Percentiles rank a stretch among this genome's conserved stretches.
Evolutionary conservation across 2,888 invertebrate species (phyloP).

Genomic region (Drosophila dives): DNA sequence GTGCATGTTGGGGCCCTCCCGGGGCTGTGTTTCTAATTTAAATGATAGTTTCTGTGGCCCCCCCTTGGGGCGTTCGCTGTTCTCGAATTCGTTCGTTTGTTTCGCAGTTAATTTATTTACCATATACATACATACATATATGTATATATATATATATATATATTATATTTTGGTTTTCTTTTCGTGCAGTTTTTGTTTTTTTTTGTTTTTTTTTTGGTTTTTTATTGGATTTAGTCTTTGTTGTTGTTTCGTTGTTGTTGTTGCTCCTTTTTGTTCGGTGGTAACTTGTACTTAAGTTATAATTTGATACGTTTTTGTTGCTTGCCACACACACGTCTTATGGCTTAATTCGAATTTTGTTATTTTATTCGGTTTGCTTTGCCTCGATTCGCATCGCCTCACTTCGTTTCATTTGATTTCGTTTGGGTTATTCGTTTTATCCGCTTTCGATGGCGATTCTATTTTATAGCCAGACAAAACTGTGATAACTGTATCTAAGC

Average conservation of each 20-base stretch:
- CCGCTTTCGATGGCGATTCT: slow-evolving; percentile 51
- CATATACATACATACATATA: not conserved
- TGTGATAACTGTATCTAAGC: slow-evolving; percentile 60
- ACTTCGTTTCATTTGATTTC: slow-evolving; percentile 55
- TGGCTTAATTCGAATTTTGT: slow-evolving; percentile 66
- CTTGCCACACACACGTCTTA: slow-evolving; percentile 52
- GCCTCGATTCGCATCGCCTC: slow-evolving; percentile 41
- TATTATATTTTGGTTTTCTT: slow-evolving; percentile 14
- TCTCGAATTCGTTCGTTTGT: slow-evolving; percentile 49
- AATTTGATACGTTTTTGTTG: slow-evolving; percentile 73
- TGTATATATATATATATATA: not conserved
- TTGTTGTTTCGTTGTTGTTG: slow-evolving; percentile 43
- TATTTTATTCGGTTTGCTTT: slow-evolving; percentile 27
- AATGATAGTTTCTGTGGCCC: slow-evolving; percentile 59
- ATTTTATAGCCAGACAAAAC: slow-evolving; percentile 60
- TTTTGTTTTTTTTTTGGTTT: slow-evolving; percentile 10
- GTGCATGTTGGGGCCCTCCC: slow-evolving; percentile 6
- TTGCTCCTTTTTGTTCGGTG: slow-evolving; percentile 63
- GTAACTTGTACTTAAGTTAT: slow-evolving; percentile 68
- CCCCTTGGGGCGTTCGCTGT: slow-evolving; percentile 34
- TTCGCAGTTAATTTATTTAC: slow-evolving; percentile 55
- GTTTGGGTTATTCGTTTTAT: slow-evolving; percentile 47
- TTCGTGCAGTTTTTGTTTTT: slow-evolving; percentile 26
- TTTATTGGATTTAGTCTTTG: slow-evolving; percentile 29
- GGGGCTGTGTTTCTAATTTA: slow-evolving; percentile 62